These are phyloP conservation scores for Oplegnathus fasciatus DNA, from an alignment of 2,113 vertebrate species.

Conservation along the genomic window DNA sequence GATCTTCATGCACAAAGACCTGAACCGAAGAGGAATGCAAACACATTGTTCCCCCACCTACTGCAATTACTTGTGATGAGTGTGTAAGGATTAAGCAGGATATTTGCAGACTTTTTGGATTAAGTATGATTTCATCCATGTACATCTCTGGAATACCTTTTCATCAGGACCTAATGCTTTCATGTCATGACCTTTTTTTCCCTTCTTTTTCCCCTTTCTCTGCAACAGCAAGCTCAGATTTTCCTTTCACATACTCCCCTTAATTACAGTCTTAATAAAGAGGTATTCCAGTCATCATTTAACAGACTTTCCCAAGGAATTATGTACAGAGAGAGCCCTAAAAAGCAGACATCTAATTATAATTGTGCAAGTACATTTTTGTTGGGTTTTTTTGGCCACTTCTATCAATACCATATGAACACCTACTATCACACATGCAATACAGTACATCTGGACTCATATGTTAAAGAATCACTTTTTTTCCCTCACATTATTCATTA, in stretches of 20 bases:
- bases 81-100: constrained; percentile 55
- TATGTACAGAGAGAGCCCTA: constrained; percentile 1
- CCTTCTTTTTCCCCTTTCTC: constrained; percentile 4
- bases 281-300: constrained; percentile 42
- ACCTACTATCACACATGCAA: constrained; percentile 10
- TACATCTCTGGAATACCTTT: constrained; percentile 54
- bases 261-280: constrained; percentile 56
- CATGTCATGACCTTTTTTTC: constrained; percentile 1
- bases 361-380: constrained; percentile 23
- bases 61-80: constrained; percentile 62
- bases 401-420: constrained; percentile 51
- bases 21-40: constrained; percentile 60
- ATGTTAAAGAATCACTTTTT: constrained; percentile 46
- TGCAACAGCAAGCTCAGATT: constrained; percentile 12
- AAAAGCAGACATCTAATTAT: constrained; percentile 32
- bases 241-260: constrained; percentile 25
- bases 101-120: constrained; percentile 60
- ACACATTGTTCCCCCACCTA: constrained; percentile 40
- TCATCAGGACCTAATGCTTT: constrained; percentile 47
- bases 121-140: constrained; percentile 58
- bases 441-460: constrained; percentile 26
- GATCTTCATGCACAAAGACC: constrained; percentile 41
- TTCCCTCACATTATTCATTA: constrained; percentile 65
- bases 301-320: constrained; percentile 45
- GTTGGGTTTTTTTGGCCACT: background rate